These are phyloP conservation scores for Hemithea aestivaria DNA, from an alignment of 2,888 invertebrate genomes.

Conservation along the genomic window DNA sequence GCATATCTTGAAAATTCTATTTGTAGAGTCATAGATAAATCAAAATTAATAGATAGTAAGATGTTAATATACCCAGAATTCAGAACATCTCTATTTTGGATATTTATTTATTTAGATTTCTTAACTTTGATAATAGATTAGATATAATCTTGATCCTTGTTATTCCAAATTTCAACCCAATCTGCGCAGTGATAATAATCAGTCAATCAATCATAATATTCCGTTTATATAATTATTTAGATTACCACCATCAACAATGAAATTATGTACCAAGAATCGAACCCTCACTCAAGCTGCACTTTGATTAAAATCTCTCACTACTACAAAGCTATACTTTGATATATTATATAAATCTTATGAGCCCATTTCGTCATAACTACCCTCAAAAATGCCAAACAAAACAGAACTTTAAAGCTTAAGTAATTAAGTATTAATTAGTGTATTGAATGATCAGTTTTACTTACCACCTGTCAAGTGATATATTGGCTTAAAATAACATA, in stretches of 20 bases:
- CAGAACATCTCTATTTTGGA: too few relatives aligned
- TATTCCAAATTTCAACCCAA: too few relatives aligned
- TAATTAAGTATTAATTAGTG: slow-evolving; percentile 42
- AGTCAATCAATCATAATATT: too few relatives aligned
- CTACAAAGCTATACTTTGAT: slow-evolving; percentile 74
- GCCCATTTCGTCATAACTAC: slow-evolving; percentile 53
- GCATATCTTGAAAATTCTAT: background rate
- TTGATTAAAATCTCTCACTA: slow-evolving; percentile 77
- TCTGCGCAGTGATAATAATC: too few relatives aligned
- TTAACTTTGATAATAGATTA: slow-evolving; percentile 7
- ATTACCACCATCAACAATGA: slow-evolving; percentile 45
- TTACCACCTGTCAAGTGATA: slow-evolving; percentile 79
- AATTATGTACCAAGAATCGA: slow-evolving; percentile 45
- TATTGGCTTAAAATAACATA: slow-evolving; percentile 79
- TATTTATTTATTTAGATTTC: too few relatives aligned
- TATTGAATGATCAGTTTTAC: slow-evolving; percentile 38
- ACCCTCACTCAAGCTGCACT: slow-evolving; percentile 48
- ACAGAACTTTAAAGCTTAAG: slow-evolving; percentile 31
- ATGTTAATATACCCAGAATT: too few relatives aligned
- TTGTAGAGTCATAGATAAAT: background rate
- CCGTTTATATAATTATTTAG: slow-evolving; percentile 39
- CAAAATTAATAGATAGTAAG: too few relatives aligned
- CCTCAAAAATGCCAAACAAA: slow-evolving; percentile 34
- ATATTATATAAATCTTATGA: slow-evolving; percentile 76
- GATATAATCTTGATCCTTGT: too few relatives aligned